Base-by-base conservation (phyloP, 2,888 invertebrate species). In the Leptothorax acervorum region DNA sequence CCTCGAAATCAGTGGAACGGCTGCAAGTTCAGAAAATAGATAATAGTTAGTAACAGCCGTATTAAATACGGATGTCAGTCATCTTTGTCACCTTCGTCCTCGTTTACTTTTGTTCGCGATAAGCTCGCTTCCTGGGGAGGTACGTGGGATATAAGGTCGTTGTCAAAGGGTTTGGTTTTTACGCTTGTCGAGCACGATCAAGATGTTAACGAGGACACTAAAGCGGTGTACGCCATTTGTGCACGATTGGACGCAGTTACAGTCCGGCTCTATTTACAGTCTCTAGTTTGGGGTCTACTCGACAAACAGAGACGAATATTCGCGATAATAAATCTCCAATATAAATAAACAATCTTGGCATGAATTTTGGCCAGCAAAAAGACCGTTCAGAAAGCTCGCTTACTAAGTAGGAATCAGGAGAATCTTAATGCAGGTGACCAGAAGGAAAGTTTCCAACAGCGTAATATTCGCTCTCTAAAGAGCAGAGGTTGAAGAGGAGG, bases 1-100 rank as follows among this genome's bases (percentile, higher is more conserved):
- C 99, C 96, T 99, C 99, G 95, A 99, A 99, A 95, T 99, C 99
- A 35, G 99, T 99, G 3, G 99, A 99, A 92, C 96, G 97, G 93
- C 98, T 98, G 94, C 87, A 96, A 91, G 86, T 85, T 55, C 6
- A 83, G 73, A 70, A 74, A 82, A 74, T 35, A n/a, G n/a, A n/a
- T 31, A 42, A 42, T 60, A 12, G 87, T 84, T 85, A 76, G 81
- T 91, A 92, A 92, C 90, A 88, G 85, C 87, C 91, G 89, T 89
- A 89, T 91, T 87, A 85, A 88, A 87, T 88, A 83, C 75, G 84
- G 62, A 81, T 70, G 81, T 84, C 90, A 88, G 84, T 85, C 76
- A 83, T 76, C 85, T 82, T 85, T 63, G 45, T n/a, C 71, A 60
- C 63, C 53, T 39, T 55, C 31, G 48, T 71, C 8, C 18, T 18